A percentile compares a stretch with the other conserved stretches of the same genome.
These are phyloP conservation scores for Sylvia borin DNA, from an alignment of 2,797 vertebrate genomes.

Conservation along the genomic window DNA sequence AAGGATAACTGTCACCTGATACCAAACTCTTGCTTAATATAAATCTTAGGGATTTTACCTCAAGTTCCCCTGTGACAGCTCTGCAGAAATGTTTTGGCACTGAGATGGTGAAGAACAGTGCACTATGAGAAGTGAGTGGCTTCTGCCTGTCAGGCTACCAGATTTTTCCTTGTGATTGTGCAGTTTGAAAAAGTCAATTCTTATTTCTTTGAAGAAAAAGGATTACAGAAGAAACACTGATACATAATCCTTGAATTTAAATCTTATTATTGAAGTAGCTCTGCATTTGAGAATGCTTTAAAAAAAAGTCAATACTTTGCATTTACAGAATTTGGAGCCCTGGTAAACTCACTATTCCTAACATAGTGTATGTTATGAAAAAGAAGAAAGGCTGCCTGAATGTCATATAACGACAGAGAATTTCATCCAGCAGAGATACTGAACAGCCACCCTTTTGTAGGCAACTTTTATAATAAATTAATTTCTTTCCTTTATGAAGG, in stretches of 20 bases:
- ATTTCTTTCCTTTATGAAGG: neutral
- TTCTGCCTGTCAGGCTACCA: neutral
- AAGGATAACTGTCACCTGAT: neutral
- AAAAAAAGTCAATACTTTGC: conserved; percentile 21
- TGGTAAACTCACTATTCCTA: conserved; percentile 20
- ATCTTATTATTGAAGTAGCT: conserved; percentile 26
- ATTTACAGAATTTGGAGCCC: neutral
- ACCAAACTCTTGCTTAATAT: neutral
- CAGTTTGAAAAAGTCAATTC: neutral
- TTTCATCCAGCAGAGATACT: neutral
- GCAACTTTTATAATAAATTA: neutral
- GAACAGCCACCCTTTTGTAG: neutral
- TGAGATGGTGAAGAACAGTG: neutral
- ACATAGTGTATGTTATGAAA: neutral
- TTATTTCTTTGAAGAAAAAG: conserved; percentile 14
- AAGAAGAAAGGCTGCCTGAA: neutral
- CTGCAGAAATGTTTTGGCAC: neutral
- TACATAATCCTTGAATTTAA: neutral
- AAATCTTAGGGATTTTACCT: neutral
- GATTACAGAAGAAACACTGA: neutral
- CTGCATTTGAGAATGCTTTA: conserved; percentile 34
- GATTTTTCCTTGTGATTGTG: neutral
- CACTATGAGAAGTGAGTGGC: neutral
- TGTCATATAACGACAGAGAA: neutral
- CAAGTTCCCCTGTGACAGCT: neutral